Percentiles rank a stretch among this genome's conserved stretches.
These are phyloP conservation scores for Metalampra italica DNA, from an alignment of 2,888 invertebrate species.

Conservation along the genomic window DNA sequence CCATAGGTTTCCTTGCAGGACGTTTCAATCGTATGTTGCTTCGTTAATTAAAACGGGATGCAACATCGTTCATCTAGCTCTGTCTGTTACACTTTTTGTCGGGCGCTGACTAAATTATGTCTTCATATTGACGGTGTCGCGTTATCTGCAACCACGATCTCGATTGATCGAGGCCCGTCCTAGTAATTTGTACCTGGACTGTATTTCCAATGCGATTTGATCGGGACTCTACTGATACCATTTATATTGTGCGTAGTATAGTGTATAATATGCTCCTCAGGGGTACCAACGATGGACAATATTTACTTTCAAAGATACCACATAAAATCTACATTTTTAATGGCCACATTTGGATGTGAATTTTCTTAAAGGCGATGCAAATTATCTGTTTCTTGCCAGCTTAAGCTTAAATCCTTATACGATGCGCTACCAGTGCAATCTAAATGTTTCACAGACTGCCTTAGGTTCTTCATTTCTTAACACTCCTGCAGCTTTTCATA, in stretches of 20 bases:
- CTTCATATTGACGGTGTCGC: slow-evolving; percentile 64
- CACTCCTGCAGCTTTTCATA: too few species aligned
- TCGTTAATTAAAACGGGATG: slow-evolving; percentile 68
- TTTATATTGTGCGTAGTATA: slow-evolving; percentile 18
- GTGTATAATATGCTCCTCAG: slow-evolving; percentile 1
- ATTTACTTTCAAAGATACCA: too few species aligned
- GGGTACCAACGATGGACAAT: background rate
- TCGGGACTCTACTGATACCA: slow-evolving; percentile 30
- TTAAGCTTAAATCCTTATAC: too few species aligned
- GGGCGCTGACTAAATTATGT: slow-evolving; percentile 72
- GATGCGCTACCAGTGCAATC: too few species aligned
- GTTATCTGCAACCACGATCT: slow-evolving; percentile 67
- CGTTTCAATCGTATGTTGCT: slow-evolving; percentile 53
- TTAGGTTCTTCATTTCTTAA: too few species aligned
- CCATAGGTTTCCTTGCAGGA: slow-evolving; percentile 38
- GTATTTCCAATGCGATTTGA: slow-evolving; percentile 49
- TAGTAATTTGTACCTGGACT: slow-evolving; percentile 72
- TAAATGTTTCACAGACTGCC: too few species aligned
- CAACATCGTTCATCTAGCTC: slow-evolving; percentile 68
- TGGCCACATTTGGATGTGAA: too few species aligned
- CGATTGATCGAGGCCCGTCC: slow-evolving; percentile 56
- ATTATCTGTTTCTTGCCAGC: too few species aligned
- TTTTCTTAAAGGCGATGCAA: too few species aligned
- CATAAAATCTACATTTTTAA: too few species aligned
- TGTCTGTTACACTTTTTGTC: slow-evolving; percentile 59